Conservation (phyloP, 2,888 invertebrate genomes). For the Stomorhina lunata region DNA sequence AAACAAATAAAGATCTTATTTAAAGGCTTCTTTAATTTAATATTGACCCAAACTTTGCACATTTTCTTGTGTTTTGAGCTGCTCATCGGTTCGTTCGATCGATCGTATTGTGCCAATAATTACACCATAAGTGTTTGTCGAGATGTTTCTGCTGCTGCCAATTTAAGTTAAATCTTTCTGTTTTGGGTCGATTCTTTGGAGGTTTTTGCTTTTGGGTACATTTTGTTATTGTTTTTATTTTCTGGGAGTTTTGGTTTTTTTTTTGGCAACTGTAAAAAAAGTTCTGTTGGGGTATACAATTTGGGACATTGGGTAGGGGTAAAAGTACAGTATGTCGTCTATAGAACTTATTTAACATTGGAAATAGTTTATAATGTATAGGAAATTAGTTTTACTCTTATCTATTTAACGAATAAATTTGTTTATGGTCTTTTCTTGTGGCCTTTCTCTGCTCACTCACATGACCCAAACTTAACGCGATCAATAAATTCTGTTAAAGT, state of each 20-base stretch:
- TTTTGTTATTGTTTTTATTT: constrained; percentile 25
- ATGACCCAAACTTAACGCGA: constrained; percentile 64
- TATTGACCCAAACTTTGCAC: constrained; percentile 53
- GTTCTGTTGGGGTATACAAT: background rate
- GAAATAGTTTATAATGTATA: too few species aligned
- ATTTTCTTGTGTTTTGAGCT: too few species aligned
- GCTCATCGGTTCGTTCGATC: constrained; percentile 14
- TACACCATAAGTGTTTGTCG: constrained; percentile 70
- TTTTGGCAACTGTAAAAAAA: constrained; percentile 42
- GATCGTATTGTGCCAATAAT: constrained; percentile 75
- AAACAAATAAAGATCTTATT: constrained; percentile 61
- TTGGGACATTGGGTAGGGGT: background rate
- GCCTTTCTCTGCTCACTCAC: constrained; percentile 22
- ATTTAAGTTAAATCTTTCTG: constrained; percentile 79
- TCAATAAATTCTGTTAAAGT: constrained; percentile 57
- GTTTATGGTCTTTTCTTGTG: background rate
- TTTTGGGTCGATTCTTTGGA: constrained; percentile 40
- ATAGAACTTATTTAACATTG: background rate
- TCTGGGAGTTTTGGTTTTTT: constrained; percentile 24
- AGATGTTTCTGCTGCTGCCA: constrained; percentile 76
- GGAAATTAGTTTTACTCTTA: background rate
- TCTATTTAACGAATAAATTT: constrained; percentile 28
- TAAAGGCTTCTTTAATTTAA: constrained; percentile 54
- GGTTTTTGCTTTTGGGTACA: constrained; percentile 5
- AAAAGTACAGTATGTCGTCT: background rate